Base-by-base conservation (phyloP, 1,140 invertebrate genomes). In the Bombus balteatus region DNA sequence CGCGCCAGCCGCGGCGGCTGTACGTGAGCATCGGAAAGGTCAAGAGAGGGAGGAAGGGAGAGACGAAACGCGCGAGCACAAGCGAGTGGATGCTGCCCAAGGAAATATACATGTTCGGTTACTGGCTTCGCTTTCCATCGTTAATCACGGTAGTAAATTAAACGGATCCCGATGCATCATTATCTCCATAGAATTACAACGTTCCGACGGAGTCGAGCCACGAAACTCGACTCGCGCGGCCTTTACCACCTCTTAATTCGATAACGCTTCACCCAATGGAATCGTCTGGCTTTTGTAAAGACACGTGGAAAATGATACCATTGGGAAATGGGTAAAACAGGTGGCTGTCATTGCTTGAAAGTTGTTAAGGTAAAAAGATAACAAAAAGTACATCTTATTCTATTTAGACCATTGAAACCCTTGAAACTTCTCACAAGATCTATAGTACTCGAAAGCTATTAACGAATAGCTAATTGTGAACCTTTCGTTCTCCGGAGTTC, bases 131-230 rank as follows among this genome's bases (percentile, higher is more conserved):
- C 88, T 89, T 89, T 89, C 88, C 85, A 89, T 89, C 88, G 88
- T 89, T 89, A 89, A 89, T 89, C 88, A 89, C 88, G 83, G 82
- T 82, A 80, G 87, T 81, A 89, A 89, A 89, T 89, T 89, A 89
- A 89, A 89, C 87, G 88, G 75, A 88, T 81, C 85, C 83, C 87
- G 83, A 89, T 86, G 79, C 87, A 86, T 89, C 88, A 85, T 85
- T 85, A 80, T 80, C 83, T 72, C 68, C 53, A 9, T 34, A 15
- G 75, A 57, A 85, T 80, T 89, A 85, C 87, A 87, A 82, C 87
- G 87, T 89, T 81, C 77, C 87, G 62, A 76, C 37, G 43, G 34
- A 82, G 66, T 72, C 39, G 82, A 71, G 65, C 65, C 65, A 34
- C 82, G 75, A 84, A 84, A 84, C 75, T 37, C 57, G 57, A 68